These are phyloP conservation scores for Eilema sororculum DNA, from an alignment of 2,888 invertebrate species.

Conservation along the genomic window DNA sequence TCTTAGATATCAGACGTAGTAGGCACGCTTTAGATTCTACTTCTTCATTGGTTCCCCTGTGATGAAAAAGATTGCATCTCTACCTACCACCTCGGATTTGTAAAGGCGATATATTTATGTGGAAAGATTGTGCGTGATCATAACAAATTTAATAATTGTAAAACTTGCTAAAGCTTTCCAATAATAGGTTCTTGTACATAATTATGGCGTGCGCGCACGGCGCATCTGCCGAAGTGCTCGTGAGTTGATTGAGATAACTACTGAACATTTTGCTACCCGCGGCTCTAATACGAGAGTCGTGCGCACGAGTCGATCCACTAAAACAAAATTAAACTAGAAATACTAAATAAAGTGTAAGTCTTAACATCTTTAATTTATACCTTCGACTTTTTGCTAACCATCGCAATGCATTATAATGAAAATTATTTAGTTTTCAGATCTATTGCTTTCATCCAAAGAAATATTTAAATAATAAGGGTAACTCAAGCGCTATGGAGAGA, in stretches of 20 bases:
- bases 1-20: no score
- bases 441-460: not conserved
- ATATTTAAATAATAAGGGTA: not conserved
- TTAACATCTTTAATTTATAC: not conserved
- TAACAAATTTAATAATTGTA: not conserved
- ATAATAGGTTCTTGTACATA: constrained; percentile 1
- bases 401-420: not conserved
- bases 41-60: no score
- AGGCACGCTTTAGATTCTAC: not conserved
- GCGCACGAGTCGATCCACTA: constrained; percentile 40
- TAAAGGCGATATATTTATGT: not conserved
- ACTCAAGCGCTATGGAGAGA: not conserved
- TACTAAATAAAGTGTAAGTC: constrained; percentile 26
- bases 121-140: not conserved
- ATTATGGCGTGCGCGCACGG: constrained; percentile 9
- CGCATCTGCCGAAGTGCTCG: constrained; percentile 28
- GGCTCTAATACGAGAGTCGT: constrained; percentile 41
- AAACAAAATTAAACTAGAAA: constrained; percentile 37
- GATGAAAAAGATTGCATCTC: no score
- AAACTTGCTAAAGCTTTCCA: not conserved
- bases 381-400: not conserved
- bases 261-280: constrained; percentile 26
- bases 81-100: no score
- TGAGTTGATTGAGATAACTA: constrained; percentile 48
- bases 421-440: not conserved